Base-by-base conservation (phyloP, 2,113 vertebrate species). In the Tretioscincus oriximinensis region DNA sequence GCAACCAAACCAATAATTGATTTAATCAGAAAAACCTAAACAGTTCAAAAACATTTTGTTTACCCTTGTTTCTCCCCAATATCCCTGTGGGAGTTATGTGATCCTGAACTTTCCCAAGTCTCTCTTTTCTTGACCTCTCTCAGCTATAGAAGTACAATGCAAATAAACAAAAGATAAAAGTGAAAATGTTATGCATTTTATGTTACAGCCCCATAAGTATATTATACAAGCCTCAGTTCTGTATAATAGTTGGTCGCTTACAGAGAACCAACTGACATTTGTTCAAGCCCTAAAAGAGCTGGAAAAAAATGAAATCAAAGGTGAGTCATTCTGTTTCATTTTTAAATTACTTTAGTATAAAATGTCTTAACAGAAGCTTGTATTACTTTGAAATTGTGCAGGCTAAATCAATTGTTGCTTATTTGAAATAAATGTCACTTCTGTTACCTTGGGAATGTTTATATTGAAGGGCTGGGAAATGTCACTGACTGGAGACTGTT, bases 191-290 rank as follows among this genome's bases (percentile, higher is more conserved):
- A 9, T 84, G 35, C 3, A 35, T 92, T 93, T 76, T 85, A 69
- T 87, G 90, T 88, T 86, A 74, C 91, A 99, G 97, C 35, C 74
- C 78, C 95, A 95, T 85, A 97, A 96, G 84, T 98, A 98, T 64
- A 90, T 97, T 76, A 89, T 98, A 88, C 94, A 97, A 90, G 96
- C 95, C 18, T 83, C 95, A 76, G 95, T 99, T 78, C 87, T 98
- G 20, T 80, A 94, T 84, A 90, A 95, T 65, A 98, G 95, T 86
- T 99, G 97, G 97, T 73, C 92, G 65, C 93, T 98, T 90, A 95
- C 94, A 31, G 94, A 97, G 77, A 95, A 88, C 67, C 92, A 97
- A 63, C 45, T 90, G 86, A 80, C 82, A 66, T 95, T 97, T 91
- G 91, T 96, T 87, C 90, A 96, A 72, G 87, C 86, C 14, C 93